Percentiles rank a stretch among this genome's conserved stretches.
phyloP scores from a whole-genome alignment of 2,888 invertebrate genomes.

The Cremastinae sp. region DNA sequence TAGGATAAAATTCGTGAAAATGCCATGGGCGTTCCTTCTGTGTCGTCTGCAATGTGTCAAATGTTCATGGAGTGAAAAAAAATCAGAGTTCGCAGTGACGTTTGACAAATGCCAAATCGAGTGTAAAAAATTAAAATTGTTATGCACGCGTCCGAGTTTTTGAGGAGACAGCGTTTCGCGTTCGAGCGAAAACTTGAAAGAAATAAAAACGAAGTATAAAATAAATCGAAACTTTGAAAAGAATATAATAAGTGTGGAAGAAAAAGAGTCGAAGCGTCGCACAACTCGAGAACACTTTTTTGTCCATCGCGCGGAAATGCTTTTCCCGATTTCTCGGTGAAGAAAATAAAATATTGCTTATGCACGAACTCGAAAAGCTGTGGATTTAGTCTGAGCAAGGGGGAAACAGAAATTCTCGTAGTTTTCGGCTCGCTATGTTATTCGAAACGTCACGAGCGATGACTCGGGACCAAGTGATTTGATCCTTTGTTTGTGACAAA shows the following conservation, averaged over 20 bases:
- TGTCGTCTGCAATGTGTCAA: conserved; percentile 75
- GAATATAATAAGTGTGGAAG: too few species aligned
- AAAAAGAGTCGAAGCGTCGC: too few species aligned
- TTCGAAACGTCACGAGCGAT: conserved; percentile 27
- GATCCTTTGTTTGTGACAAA: conserved; percentile 50
- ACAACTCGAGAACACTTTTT: too few species aligned
- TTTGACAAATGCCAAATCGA: conserved; percentile 40
- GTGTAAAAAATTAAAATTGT: conserved; percentile 7
- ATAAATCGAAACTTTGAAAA: too few species aligned
- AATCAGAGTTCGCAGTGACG: conserved; percentile 54
- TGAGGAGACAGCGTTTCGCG: not conserved
- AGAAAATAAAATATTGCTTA: too few species aligned
- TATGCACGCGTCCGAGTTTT: not conserved
- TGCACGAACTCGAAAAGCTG: too few species aligned
- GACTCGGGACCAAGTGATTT: conserved; percentile 27
- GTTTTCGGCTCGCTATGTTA: conserved; percentile 36
- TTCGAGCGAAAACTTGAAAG: not conserved
- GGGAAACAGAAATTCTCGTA: not conserved
- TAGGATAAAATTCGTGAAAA: conserved; percentile 32
- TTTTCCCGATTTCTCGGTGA: too few species aligned
- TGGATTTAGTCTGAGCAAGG: too few species aligned
- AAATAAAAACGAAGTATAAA: too few species aligned
- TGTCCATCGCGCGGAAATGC: too few species aligned
- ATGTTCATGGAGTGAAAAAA: conserved; percentile 45
- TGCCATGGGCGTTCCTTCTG: conserved; percentile 73